These are phyloP conservation scores for Ommatoiulus sabulosus DNA, from an alignment of 2,888 invertebrate genomes.

Conservation along the genomic window DNA sequence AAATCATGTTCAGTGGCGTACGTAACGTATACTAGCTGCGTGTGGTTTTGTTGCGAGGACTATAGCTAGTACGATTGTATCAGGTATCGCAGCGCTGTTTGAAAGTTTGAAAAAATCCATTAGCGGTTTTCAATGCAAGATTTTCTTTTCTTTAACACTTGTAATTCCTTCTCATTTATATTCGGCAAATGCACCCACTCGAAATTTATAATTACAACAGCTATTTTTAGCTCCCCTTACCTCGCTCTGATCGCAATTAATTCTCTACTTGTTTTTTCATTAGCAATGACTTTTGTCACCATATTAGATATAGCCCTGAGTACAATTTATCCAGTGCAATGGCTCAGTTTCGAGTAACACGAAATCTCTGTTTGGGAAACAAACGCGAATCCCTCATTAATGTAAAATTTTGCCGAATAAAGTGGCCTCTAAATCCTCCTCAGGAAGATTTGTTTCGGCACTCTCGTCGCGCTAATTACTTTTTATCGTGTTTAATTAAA, in stretches of 20 bases:
- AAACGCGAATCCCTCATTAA: neutral
- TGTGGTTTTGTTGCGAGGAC: too few relatives aligned
- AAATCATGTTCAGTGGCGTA: too few relatives aligned
- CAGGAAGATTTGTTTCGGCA: constrained; percentile 11
- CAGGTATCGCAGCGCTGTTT: too few relatives aligned
- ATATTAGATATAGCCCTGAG: neutral
- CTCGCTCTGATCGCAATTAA: neutral
- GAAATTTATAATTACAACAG: neutral
- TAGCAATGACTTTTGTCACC: neutral
- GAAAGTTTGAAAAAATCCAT: neutral
- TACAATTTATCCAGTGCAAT: neutral
- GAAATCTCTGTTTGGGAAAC: neutral
- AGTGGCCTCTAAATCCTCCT: neutral
- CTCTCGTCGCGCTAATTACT: constrained; percentile 34
- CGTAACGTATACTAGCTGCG: too few relatives aligned
- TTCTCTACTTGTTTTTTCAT: neutral
- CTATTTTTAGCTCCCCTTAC: neutral
- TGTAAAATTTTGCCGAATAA: neutral
- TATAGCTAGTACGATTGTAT: too few relatives aligned
- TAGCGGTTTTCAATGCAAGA: neutral
- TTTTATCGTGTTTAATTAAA: constrained; percentile 42
- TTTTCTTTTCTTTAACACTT: neutral
- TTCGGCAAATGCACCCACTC: neutral
- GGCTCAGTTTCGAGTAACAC: neutral
- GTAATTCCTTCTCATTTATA: neutral